A percentile compares a stretch with the other conserved stretches of the same genome.
Evolutionary conservation across 2,797 vertebrate genomes (phyloP).

Genomic region (Haliaeetus vocifer): DNA sequence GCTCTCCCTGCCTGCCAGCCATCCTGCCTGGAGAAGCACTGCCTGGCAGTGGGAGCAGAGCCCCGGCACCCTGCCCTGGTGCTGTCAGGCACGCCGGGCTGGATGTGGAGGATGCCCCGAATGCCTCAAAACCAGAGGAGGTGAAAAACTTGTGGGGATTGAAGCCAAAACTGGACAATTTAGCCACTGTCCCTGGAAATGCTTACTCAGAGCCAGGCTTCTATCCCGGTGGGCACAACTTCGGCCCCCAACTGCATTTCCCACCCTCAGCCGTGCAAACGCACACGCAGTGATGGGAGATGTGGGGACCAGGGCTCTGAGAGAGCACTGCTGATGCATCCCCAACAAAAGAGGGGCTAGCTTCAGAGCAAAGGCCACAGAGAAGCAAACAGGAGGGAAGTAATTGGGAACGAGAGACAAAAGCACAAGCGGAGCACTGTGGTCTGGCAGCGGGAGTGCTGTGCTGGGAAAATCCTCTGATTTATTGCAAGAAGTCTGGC

Average conservation of each 20-base stretch:
- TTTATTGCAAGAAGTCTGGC: not conserved
- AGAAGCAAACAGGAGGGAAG: not conserved
- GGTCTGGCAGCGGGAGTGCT: not conserved
- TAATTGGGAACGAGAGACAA: not conserved
- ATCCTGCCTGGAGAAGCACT: not conserved
- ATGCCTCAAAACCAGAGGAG: not conserved
- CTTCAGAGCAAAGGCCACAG: not conserved
- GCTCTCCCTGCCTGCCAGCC: not conserved
- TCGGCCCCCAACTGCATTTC: not conserved
- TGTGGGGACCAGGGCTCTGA: not conserved
- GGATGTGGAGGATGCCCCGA: fast-evolving
- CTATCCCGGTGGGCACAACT: not conserved
- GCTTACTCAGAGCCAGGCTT: not conserved
- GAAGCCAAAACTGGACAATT: not conserved
- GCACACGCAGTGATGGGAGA: fast-evolving
- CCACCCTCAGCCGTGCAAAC: not conserved
- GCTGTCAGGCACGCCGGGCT: fast-evolving
- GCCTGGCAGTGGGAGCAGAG: not conserved
- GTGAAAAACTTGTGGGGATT: not conserved
- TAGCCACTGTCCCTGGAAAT: not conserved
- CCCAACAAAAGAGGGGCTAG: not conserved
- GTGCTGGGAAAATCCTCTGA: not conserved
- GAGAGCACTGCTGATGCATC: not conserved
- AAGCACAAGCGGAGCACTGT: not conserved
- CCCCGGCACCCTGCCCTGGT: not conserved